Percentiles rank a stretch among this genome's conserved stretches.
These are phyloP conservation scores for Pammene fasciana DNA, from an alignment of 2,888 invertebrate genomes.

Conservation along the genomic window DNA sequence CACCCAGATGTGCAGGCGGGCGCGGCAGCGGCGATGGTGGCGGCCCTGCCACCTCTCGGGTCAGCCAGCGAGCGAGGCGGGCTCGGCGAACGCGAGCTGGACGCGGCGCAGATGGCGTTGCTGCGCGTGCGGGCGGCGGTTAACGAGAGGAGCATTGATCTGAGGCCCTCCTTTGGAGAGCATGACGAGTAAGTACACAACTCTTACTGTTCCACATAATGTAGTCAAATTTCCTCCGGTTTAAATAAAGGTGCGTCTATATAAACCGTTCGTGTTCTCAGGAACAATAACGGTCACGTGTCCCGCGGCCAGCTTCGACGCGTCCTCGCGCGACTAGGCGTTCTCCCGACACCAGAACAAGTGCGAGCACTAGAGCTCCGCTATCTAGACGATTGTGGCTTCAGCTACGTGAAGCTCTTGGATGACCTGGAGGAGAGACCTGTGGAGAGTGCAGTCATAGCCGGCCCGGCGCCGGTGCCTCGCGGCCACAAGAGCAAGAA, in stretches of 20 bases:
- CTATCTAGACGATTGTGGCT: conserved; percentile 89
- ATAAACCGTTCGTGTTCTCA: conserved; percentile 55
- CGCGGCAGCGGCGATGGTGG: conserved; percentile 64
- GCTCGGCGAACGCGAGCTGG: conserved; percentile 59
- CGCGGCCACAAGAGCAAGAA: conserved; percentile 43
- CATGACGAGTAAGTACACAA: conserved; percentile 87
- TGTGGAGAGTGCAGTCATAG: conserved; percentile 63
- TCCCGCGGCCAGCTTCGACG: conserved; percentile 87
- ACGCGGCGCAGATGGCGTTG: conserved; percentile 85
- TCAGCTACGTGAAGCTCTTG: conserved; percentile 88
- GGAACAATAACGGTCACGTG: conserved; percentile 88
- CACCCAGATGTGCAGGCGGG: conserved; percentile 79
- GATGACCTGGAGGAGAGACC: conserved; percentile 81
- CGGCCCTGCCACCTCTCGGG: conserved; percentile 78
- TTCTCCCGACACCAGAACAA: conserved; percentile 86
- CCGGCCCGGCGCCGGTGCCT: conserved; percentile 48
- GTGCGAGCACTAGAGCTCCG: conserved; percentile 86
- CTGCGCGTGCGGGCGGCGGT: conserved; percentile 85
- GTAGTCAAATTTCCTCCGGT: too few species aligned
- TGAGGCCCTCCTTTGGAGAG: conserved; percentile 87
- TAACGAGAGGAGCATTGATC: conserved; percentile 83
- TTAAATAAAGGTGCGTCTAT: too few species aligned
- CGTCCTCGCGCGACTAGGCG: conserved; percentile 86
- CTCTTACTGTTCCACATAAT: too few species aligned
- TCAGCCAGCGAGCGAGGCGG: conserved; percentile 58